Conservation (phyloP, 2,888 invertebrate species). For the Phortica okadai region DNA sequence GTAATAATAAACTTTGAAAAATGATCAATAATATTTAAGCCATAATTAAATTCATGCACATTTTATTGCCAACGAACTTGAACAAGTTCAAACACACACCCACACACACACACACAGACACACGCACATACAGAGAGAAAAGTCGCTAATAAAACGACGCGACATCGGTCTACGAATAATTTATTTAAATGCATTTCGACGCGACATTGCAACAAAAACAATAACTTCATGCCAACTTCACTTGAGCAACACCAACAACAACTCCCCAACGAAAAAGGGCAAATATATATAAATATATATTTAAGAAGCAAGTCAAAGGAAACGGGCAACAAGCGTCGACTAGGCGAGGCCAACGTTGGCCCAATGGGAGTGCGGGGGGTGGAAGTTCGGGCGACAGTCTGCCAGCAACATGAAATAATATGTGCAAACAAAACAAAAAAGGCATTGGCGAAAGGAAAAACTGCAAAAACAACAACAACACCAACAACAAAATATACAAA, state of each 20-base stretch:
- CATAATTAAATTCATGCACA: constrained; percentile 7
- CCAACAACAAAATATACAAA: constrained; percentile 34
- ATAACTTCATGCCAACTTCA: constrained; percentile 44
- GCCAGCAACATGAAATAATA: constrained; percentile 21
- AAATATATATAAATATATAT: background rate
- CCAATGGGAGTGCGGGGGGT: constrained; percentile 45
- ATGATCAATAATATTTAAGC: background rate
- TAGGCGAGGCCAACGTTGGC: constrained; percentile 12
- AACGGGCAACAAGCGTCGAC: constrained; percentile 67
- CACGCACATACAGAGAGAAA: background rate
- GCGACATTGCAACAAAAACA: constrained; percentile 63
- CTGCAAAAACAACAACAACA: background rate
- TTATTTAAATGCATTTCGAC: constrained; percentile 76
- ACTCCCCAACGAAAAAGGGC: constrained; percentile 31
- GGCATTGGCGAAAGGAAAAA: background rate
- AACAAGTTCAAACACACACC: background rate
- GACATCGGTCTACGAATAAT: constrained; percentile 70
- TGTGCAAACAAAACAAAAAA: constrained; percentile 12
- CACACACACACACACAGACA: background rate
- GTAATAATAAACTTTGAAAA: background rate
- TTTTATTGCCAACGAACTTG: constrained; percentile 23
- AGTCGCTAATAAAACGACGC: constrained; percentile 69
- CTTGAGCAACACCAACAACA: constrained; percentile 36
- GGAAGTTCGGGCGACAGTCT: constrained; percentile 49
- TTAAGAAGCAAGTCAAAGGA: constrained; percentile 49